Evolutionary conservation across 2,113 vertebrate genomes (phyloP).

Genomic region (Elanoides forficatus): DNA sequence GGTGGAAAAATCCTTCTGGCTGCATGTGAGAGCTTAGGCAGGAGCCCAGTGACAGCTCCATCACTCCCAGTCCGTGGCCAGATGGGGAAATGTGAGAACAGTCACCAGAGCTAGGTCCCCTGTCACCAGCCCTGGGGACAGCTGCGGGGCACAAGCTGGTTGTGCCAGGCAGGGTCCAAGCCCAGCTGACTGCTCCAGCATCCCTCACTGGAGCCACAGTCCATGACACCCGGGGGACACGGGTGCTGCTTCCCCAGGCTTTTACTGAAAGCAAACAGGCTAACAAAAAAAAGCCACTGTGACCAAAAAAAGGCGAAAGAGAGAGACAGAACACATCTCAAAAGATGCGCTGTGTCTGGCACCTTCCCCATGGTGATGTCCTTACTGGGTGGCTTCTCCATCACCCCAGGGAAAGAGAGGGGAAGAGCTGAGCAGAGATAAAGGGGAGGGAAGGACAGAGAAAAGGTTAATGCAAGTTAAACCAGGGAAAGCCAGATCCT

Average conservation of each 20-base stretch:
- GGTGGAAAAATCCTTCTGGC: not conserved
- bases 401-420: not conserved
- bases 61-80: rapidly evolving
- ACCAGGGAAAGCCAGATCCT: not conserved
- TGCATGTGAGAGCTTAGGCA: not conserved
- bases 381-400: not conserved
- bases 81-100: not conserved
- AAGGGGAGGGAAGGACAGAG: not conserved
- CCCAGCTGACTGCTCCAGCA: not conserved
- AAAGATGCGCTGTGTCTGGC: not conserved
- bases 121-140: not conserved
- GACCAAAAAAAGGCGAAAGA: not conserved
- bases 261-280: not conserved
- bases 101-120: not conserved
- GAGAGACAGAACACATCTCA: not conserved
- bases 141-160: rapidly evolving
- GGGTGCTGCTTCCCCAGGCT: not conserved
- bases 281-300: not conserved
- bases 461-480: not conserved
- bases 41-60: not conserved
- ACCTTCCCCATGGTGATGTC: not conserved
- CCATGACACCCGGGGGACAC: rapidly evolving
- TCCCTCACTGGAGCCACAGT: not conserved
- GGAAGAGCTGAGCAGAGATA: not conserved
- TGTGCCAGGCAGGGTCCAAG: not conserved